These are phyloP conservation scores for Turdus rufiventris DNA, from an alignment of 2,113 vertebrate genomes.

Conservation along the genomic window DNA sequence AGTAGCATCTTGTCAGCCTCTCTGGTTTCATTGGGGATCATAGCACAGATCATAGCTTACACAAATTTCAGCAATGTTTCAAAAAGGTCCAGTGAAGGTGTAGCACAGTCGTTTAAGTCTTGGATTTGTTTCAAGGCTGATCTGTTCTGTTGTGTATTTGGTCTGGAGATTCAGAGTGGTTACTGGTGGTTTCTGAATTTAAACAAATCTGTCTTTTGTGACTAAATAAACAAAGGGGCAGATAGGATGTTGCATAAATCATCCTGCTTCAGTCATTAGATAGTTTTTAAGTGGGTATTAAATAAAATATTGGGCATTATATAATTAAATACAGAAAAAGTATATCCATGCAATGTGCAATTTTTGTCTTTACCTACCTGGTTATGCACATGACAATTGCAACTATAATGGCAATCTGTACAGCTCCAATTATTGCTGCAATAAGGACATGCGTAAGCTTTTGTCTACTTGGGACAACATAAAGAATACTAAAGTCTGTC, in stretches of 20 bases:
- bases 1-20: neutral
- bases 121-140: neutral
- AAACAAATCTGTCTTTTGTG: neutral
- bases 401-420: slow-evolving; percentile 95
- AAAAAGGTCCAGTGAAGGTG: neutral
- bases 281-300: neutral
- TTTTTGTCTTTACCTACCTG: slow-evolving; percentile 75
- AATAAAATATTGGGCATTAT: neutral
- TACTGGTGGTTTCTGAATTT: neutral
- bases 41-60: neutral
- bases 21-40: neutral
- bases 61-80: neutral
- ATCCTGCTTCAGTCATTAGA: neutral
- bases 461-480: slow-evolving; percentile 94
- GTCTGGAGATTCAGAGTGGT: neutral
- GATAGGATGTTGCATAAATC: neutral
- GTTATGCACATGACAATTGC: slow-evolving; percentile 98
- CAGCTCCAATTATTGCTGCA: slow-evolving; percentile 93
- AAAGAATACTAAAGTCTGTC: slow-evolving; percentile 94
- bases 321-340: neutral
- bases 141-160: neutral
- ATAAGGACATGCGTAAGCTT: slow-evolving; percentile 96
- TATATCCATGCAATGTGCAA: neutral
- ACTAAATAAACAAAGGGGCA: neutral
- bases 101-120: neutral